Evolutionary conservation across 2,888 invertebrate species (phyloP).

Genomic region (Gari tellinella): DNA sequence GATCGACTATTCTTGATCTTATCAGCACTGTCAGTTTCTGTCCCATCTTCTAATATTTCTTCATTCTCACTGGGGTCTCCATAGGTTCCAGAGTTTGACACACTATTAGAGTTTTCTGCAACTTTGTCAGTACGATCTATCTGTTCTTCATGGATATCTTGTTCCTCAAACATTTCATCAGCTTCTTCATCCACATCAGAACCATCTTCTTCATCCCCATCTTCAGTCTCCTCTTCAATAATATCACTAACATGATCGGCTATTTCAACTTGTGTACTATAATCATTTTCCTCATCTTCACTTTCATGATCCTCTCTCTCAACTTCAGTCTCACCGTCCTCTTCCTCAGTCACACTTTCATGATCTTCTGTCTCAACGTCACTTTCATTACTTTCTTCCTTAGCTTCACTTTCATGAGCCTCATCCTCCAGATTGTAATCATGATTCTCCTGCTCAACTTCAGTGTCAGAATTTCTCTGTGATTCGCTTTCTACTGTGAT

Average conservation of each 20-base stretch:
- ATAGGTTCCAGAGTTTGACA: too few species aligned
- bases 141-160: not conserved
- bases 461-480: too few species aligned
- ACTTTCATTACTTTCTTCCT: constrained; percentile 2
- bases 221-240: not conserved
- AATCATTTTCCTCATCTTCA: not conserved
- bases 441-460: too few species aligned
- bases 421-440: not conserved
- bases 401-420: too few species aligned
- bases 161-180: not conserved
- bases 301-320: constrained; percentile 1
- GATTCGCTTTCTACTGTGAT: too few species aligned
- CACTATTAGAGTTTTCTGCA: not conserved
- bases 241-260: not conserved
- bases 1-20: too few species aligned
- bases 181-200: not conserved
- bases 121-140: not conserved
- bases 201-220: not conserved
- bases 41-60: too few species aligned
- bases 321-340: constrained; percentile 8
- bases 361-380: not conserved
- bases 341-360: constrained; percentile 15
- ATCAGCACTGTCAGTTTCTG: too few species aligned
- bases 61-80: too few species aligned
- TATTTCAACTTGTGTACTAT: not conserved